Evolutionary conservation across 1,140 invertebrate genomes (phyloP), one percentile per base, ranked within the genome.

Genomic region (Eulimnadia texana): DNA sequence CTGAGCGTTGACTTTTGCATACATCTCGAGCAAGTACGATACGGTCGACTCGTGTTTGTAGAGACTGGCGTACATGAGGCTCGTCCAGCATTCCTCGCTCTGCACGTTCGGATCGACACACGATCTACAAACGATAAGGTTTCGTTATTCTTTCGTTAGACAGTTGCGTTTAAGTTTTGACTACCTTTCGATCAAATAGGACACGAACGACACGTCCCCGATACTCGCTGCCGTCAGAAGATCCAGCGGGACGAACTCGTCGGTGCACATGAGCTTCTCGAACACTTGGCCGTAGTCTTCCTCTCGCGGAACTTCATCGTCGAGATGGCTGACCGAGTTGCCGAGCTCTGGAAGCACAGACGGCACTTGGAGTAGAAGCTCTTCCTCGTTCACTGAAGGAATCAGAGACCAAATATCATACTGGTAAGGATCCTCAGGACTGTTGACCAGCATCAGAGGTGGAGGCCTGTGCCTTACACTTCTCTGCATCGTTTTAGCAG

Each of bases 11-110:
- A 57, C 55, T 22, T 57, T 13, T 16, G 55, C 55, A 13, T 57
- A 28, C 55, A 57, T 57, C 33, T 57, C 55, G 33, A 57, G 55
- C 22, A 57, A 20, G 29, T 57, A 57, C 25, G 29, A 11, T 27
- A 57, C 55, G 3, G 55, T 33, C 13, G 22, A 20, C 22, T 57
- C 33, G 28, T 57, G 55, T 10, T 33, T 57, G 55, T 29, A 57
- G 9, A 57, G 28, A 20, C 55, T 57, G 22, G 55, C 55, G 22
- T 57, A 57, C 55, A 57, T 57, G 25, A 57, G 27, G 1, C 24
- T 27, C 25, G 55, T 57, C 55, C 55, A 57, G 22, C 25, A 28
- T 20, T 33, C 55, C 13, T 33, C 33, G 16, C 29, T 57, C 20
- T 33, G 25, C 10, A 33, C 27, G 29, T 57, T 29, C 6, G 55